Conservation (phyloP, 2,888 invertebrate genomes). For the Monopis laevigella region DNA sequence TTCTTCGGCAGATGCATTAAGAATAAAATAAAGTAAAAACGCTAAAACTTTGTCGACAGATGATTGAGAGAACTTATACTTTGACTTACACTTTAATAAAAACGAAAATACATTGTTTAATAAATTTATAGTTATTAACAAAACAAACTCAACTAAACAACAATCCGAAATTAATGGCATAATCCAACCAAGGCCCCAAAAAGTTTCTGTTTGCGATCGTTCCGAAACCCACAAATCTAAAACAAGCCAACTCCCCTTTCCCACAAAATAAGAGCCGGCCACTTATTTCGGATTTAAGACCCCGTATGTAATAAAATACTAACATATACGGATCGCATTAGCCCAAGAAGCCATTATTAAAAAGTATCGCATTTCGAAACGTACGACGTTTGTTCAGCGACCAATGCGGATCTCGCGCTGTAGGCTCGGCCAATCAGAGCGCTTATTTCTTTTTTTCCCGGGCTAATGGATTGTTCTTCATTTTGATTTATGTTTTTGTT, state of each 20-base stretch:
- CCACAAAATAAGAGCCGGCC: conserved; percentile 29
- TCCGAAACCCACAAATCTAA: conserved; percentile 36
- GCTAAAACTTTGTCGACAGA: too few species aligned
- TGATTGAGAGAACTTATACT: too few species aligned
- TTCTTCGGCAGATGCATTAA: too few species aligned
- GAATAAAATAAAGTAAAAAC: too few species aligned
- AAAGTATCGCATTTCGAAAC: conserved; percentile 64
- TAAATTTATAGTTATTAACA: too few species aligned
- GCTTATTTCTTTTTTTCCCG: conserved; percentile 44
- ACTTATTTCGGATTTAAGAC: conserved; percentile 33
- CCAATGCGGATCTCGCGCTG: conserved; percentile 49
- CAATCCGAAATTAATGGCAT: too few species aligned
- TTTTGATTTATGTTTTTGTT: conserved; percentile 55
- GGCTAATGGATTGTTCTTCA: conserved; percentile 64
- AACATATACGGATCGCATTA: conserved; percentile 55
- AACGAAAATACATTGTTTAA: too few species aligned
- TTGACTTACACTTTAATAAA: too few species aligned
- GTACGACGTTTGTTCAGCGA: conserved; percentile 34
- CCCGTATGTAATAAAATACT: conserved; percentile 58
- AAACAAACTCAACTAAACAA: too few species aligned
- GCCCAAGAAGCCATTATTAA: conserved; percentile 65
- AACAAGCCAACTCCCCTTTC: conserved; percentile 37
- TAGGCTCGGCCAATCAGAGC: conserved; percentile 41
- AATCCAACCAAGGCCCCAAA: too few species aligned
- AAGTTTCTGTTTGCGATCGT: too few species aligned